Evolutionary conservation across 2,113 vertebrate species (phyloP).

Genomic region (Mesembrinibis cayennensis): DNA sequence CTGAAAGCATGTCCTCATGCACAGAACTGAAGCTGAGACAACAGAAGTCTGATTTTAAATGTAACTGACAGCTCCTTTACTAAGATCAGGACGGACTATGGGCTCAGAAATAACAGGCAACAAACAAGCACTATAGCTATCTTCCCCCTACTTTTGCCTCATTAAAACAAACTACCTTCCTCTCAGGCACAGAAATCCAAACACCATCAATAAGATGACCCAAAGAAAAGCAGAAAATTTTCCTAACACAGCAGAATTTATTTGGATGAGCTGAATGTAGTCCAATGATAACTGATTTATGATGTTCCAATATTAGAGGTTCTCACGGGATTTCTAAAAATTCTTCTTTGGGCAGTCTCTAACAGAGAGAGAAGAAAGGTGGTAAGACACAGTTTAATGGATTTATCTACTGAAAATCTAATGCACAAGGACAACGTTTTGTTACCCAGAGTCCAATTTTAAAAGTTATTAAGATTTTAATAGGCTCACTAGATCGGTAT

Average conservation of each 20-base stretch:
- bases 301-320: not conserved
- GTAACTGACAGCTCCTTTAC: not conserved
- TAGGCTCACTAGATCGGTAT: not conserved
- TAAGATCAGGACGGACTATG: not conserved
- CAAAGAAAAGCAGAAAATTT: not conserved
- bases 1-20: not conserved
- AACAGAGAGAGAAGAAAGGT: not conserved
- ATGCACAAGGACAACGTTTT: not conserved
- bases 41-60: not conserved
- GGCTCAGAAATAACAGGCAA: not conserved
- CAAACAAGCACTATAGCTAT: not conserved
- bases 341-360: not conserved
- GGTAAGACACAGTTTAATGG: not conserved
- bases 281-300: not conserved
- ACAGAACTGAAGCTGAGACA: not conserved
- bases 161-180: not conserved
- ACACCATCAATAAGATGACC: not conserved
- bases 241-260: not conserved
- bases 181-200: not conserved
- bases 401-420: conserved; percentile 39
- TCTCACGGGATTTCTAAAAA: not conserved
- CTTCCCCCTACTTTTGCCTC: not conserved
- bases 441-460: conserved; percentile 47
- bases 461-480: conserved; percentile 67
- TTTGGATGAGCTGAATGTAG: not conserved